Evolutionary conservation across 2,888 invertebrate genomes (phyloP).

Genomic region (Ceratothoa steindachneri): DNA sequence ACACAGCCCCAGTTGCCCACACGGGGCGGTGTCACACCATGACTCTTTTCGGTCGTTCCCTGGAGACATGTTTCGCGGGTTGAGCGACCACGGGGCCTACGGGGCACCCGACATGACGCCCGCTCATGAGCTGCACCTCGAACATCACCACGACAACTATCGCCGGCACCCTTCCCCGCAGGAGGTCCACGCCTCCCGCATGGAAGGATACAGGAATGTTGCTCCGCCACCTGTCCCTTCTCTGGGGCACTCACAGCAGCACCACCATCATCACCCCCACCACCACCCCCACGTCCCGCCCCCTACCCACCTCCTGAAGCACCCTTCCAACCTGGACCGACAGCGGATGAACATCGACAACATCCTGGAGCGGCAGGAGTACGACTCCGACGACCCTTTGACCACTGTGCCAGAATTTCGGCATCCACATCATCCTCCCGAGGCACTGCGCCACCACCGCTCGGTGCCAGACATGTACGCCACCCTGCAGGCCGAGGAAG

Average conservation of each 20-base stretch:
- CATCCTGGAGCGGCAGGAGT: conserved; percentile 37
- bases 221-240: conserved; percentile 12
- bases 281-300: conserved; percentile 26
- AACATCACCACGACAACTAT: conserved; percentile 37
- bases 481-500: conserved; percentile 39
- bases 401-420: conserved; percentile 18
- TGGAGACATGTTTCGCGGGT: conserved; percentile 37
- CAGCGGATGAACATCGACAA: conserved; percentile 31
- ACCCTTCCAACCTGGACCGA: conserved; percentile 41
- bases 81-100: conserved; percentile 27
- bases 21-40: conserved; percentile 24
- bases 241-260: conserved; percentile 6
- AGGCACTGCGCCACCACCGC: conserved; percentile 41
- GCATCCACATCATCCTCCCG: conserved; percentile 23
- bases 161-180: conserved; percentile 43
- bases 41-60: conserved; percentile 42
- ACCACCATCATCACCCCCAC: conserved; percentile 17
- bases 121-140: conserved; percentile 18
- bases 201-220: conserved; percentile 24
- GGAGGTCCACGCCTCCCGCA: conserved; percentile 33
- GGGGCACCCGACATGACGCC: conserved; percentile 14
- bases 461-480: conserved; percentile 47
- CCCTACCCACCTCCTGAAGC: conserved; percentile 33
- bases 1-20: conserved; percentile 42
- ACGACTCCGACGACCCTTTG: conserved; percentile 39